Evolutionary conservation across 2,888 invertebrate genomes (phyloP).

Genomic region (Phragmatobia fuliginosa): DNA sequence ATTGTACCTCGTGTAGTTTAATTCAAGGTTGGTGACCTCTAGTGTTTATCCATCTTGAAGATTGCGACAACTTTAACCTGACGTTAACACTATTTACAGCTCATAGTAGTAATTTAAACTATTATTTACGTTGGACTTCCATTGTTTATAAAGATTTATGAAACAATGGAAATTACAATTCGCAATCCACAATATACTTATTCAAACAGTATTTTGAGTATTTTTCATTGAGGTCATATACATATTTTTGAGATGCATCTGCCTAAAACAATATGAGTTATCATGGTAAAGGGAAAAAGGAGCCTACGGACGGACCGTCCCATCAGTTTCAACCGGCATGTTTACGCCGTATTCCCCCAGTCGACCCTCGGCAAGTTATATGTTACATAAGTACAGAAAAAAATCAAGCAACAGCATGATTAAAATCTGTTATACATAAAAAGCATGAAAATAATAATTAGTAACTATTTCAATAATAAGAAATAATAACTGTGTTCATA

Average conservation of each 20-base stretch:
- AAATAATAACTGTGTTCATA: neutral
- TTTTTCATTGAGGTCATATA: neutral
- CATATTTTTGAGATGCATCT: neutral
- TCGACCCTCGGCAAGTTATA: too few relatives aligned
- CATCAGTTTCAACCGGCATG: too few relatives aligned
- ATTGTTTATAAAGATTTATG: neutral
- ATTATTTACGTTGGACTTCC: neutral
- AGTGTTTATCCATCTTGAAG: constrained; percentile 24
- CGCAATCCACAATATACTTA: neutral
- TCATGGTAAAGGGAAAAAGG: too few relatives aligned
- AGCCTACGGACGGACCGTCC: too few relatives aligned
- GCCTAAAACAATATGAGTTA: neutral
- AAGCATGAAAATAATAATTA: neutral
- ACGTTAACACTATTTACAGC: constrained; percentile 17
- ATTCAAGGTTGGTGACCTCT: constrained; percentile 33
- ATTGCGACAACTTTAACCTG: constrained; percentile 20
- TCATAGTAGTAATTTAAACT: neutral
- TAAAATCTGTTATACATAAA: neutral
- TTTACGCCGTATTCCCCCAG: too few relatives aligned
- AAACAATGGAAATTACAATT: neutral
- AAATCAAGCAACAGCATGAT: neutral
- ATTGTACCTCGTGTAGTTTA: constrained; percentile 14
- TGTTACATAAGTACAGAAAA: neutral
- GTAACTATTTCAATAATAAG: neutral
- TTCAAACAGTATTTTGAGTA: neutral